Evolutionary conservation across 1,140 invertebrate genomes (phyloP), one percentile per base, ranked within the genome.

Genomic region (Phymorhynchus buccinoides): DNA sequence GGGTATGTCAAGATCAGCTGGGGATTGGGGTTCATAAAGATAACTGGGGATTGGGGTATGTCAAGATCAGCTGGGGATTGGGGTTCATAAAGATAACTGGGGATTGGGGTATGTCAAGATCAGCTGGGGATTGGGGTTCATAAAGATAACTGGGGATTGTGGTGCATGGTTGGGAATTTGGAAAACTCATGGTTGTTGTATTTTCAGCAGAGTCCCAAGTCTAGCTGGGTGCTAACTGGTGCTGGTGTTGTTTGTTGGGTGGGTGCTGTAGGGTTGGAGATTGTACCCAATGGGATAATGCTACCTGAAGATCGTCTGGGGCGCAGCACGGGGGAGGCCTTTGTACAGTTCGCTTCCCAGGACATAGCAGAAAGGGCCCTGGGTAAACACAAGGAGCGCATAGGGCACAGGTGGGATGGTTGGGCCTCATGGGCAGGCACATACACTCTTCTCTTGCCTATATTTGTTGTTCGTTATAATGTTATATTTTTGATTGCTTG

Each of bases 301-400:
- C 96, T 98, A 95, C 96, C 97, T 93, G 97, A 96, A 95, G 97
- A 98, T 96, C 96, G 96, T 95, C 96, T 96, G 95, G 97, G 97
- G 95, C 96, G 97, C 94, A 96, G 96, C 95, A 97, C 97, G 94
- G 98, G 98, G 95, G 97, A 98, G 95, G 97, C 97, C 94, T 99
- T 97, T 96, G 97, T 98, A 94, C 97, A 98, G 95, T 99, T 99
- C 96, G 95, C 96, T 94, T 96, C 96, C 95, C 97, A 96, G 96
- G 96, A 97, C 94, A 96, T 96, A 95, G 97, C 97, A 94, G 97
- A 98, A 95, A 96, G 96, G 95, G 97, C 97, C 95, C 96, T 98
- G 95, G 95, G 96, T 95, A 98, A 97, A 96, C 97, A 99, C 96
- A 98, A 97, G 96, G 97, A 98, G 96, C 98, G 97, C 95, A 98